A percentile compares a stretch with the other conserved stretches of the same genome.
Conservation (phyloP, 2,797 vertebrate species). For the Sebastes steindachneri region DNA sequence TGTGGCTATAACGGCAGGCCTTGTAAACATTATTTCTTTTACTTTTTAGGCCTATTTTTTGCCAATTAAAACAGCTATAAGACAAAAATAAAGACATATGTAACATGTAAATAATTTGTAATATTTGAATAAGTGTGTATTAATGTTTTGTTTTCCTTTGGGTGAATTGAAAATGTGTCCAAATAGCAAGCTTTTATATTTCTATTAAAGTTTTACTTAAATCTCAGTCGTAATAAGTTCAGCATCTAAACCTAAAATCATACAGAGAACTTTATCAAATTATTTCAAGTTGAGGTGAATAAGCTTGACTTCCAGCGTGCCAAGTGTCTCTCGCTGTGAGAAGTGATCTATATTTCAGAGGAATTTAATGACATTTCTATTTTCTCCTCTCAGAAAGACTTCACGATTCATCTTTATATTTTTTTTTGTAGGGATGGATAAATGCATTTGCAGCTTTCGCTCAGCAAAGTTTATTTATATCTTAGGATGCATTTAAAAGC, state of each 20-base stretch:
- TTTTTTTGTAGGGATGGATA: slow-evolving; percentile 45
- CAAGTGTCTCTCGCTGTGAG: slow-evolving; percentile 54
- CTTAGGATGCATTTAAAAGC: slow-evolving; percentile 74
- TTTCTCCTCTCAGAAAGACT: slow-evolving; percentile 53
- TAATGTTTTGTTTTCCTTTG: not conserved
- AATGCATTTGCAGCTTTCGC: slow-evolving; percentile 80
- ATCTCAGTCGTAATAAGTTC: not conserved
- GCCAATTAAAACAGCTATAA: not conserved
- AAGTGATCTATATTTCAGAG: slow-evolving; percentile 70
- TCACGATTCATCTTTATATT: slow-evolving; percentile 49
- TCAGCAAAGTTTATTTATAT: slow-evolving; percentile 83
- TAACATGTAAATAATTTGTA: not conserved
- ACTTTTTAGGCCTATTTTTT: not conserved
- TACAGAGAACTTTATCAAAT: slow-evolving; percentile 5
- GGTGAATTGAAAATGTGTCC: not conserved
- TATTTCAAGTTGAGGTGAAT: slow-evolving; percentile 48
- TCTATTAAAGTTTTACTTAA: not conserved
- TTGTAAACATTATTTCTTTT: not conserved
- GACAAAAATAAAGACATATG: not conserved
- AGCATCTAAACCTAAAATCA: not conserved
- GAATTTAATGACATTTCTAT: slow-evolving; percentile 75
- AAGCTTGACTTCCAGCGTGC: slow-evolving; percentile 45
- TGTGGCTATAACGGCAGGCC: not conserved
- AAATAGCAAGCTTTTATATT: not conserved
- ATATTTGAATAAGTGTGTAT: not conserved